These are phyloP conservation scores for Turritopsis rubra DNA, from an alignment of 30 jellyfish, hydroid and myxozoan species.

Conservation along the genomic window DNA sequence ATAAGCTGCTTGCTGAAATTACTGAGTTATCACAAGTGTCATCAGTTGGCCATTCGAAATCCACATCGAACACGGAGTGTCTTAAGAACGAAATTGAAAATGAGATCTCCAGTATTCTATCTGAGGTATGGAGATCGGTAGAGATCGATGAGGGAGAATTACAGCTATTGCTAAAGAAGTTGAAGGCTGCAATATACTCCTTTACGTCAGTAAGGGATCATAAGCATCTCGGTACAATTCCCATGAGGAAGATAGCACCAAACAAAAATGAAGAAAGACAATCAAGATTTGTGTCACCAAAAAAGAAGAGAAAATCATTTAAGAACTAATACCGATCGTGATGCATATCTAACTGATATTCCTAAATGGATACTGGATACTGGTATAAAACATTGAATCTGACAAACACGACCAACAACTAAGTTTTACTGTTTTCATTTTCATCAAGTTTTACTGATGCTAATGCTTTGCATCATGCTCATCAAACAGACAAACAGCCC, in stretches of 20 bases:
- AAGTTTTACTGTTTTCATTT: background rate
- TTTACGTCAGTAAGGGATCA: background rate
- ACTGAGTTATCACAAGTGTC: background rate
- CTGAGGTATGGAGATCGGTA: conserved; percentile 5
- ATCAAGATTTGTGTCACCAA: background rate
- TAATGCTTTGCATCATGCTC: too few relatives aligned
- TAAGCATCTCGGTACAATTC: conserved; percentile 8
- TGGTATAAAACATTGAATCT: background rate
- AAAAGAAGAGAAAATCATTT: background rate
- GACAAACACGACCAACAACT: background rate
- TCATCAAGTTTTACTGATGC: too few relatives aligned
- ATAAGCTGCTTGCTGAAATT: conserved; percentile 1
- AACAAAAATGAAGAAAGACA: conserved; percentile 4
- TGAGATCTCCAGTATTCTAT: background rate
- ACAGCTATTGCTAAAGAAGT: background rate
- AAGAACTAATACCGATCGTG: background rate
- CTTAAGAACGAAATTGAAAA: background rate
- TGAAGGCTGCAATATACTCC: conserved; percentile 10
- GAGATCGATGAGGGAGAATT: background rate
- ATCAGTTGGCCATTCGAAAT: background rate
- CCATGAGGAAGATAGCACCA: background rate
- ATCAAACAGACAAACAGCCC: background rate
- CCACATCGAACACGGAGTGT: background rate
- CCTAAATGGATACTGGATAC: background rate
- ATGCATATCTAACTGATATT: background rate